phyloP scores from a whole-genome alignment of 2,888 invertebrate genomes.

The Diarsia brunnea region DNA sequence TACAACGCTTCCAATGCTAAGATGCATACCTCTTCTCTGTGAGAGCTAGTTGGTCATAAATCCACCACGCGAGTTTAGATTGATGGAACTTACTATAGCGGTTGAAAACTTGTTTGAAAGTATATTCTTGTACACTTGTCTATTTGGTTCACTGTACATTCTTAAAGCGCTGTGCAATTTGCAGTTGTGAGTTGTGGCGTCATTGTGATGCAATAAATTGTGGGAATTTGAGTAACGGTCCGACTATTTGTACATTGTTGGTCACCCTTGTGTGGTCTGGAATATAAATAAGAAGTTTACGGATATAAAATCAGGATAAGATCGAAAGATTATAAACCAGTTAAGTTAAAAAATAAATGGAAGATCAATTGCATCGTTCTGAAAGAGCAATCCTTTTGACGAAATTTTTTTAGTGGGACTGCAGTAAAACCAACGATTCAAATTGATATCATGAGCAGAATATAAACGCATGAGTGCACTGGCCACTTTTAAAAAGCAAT shows the following conservation, averaged over 20 bases:
- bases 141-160: constrained; percentile 61
- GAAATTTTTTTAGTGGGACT: constrained; percentile 2
- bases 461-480: constrained; percentile 30
- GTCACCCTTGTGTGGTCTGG: constrained; percentile 51
- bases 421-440: constrained; percentile 27
- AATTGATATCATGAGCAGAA: constrained; percentile 53
- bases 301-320: constrained; percentile 22
- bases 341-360: neutral
- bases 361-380: neutral
- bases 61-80: neutral
- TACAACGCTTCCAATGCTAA: neutral
- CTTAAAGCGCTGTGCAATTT: constrained; percentile 67
- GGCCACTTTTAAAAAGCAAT: constrained; percentile 42
- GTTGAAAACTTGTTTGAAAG: neutral
- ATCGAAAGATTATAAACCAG: neutral
- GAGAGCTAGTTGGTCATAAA: neutral
- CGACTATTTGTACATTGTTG: constrained; percentile 41
- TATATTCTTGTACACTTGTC: neutral
- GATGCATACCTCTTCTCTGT: neutral
- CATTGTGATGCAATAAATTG: constrained; percentile 68
- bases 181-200: constrained; percentile 72
- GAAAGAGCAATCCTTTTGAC: neutral
- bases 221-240: constrained; percentile 59
- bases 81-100: neutral
- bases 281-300: constrained; percentile 35